Base-by-base conservation (phyloP, 2,113 vertebrate genomes). In the Macrotus californicus region DNA sequence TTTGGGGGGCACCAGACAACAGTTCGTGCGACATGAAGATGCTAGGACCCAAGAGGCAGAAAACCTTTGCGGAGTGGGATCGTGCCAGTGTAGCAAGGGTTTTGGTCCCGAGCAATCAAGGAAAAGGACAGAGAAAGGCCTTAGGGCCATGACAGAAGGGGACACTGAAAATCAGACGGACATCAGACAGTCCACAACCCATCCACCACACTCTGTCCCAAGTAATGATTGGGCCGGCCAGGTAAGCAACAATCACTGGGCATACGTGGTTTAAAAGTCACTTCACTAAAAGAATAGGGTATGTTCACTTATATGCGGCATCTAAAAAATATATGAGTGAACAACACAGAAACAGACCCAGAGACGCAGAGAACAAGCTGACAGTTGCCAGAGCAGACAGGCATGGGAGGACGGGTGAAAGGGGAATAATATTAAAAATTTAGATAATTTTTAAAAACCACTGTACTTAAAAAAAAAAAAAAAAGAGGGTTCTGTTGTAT, bases 391-490 rank as follows among this genome's bases (percentile, higher is more conserved):
- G 4, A 64, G 16, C 39, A 41, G n/a, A 56, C 13, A 9, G 80
- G 29, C 15, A 11, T 22, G 80, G 39, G 56, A 61, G 39, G 56
- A 46, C 13, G 56, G 26, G 39, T 34, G 29, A 14, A 34, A 43
- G 9, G 26, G 39, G 9, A 19, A 39, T 7, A 61, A 46, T 12
- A 5, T 61, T n/a, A 29, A 26, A 39, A n/a, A 43, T 22, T 34
- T 21, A 82, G 43, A 21, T 61, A 82, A 82, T 82, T 46, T 83
- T 80, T 83, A 66, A 66, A 91, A 93, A 80, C 36, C 76, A 76
- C 80, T 93, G 86, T 83, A 56, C 67, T 64, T 24, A 87, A 92
- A 87, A 89, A 89, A 75, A 91, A 81, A 87, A 92, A 87, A 89
- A 89, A 75, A 91, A 81, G 22, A 90, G 7, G 52, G 54, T 83